A percentile compares a stretch with the other conserved stretches of the same genome.
phyloP scores from a whole-genome alignment of 2,113 vertebrate genomes.

The Lepisosteus oculatus region DNA sequence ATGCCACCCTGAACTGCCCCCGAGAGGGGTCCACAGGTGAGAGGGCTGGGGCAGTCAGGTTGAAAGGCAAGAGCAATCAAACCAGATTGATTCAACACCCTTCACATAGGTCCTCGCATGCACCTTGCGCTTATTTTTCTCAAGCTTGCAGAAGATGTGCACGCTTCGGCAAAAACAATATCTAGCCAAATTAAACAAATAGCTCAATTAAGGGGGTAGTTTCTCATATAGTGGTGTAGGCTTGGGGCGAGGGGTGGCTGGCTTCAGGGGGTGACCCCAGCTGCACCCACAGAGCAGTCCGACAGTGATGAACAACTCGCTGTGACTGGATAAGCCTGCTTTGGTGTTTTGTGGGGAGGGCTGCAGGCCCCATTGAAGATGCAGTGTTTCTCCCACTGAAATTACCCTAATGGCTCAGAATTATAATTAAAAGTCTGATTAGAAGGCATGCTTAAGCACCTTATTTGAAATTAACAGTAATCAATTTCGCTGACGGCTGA shows the following conservation, averaged over 20 bases:
- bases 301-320: not conserved
- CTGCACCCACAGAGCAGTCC: constrained; percentile 10
- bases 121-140: too few species aligned
- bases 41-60: not conserved
- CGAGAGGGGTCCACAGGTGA: not conserved
- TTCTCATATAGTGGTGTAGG: not conserved
- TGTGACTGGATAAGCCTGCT: constrained; percentile 8
- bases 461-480: constrained; percentile 71
- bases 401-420: constrained; percentile 65
- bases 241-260: not conserved
- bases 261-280: not conserved
- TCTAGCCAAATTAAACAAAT: too few species aligned
- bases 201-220: not conserved
- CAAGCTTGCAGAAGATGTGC: not conserved
- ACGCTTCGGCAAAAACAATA: constrained; percentile 2
- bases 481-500: constrained; percentile 63
- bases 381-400: constrained; percentile 61
- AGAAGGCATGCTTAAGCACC: constrained; percentile 69
- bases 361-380: not conserved
- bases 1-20: too few species aligned
- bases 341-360: not conserved
- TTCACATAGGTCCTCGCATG: too few species aligned
- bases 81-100: not conserved
- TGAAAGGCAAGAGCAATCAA: constrained; percentile 24
- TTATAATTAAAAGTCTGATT: constrained; percentile 76